Evolutionary conservation across 2,797 vertebrate species (phyloP).

Genomic region (Sternarchorhynchus goeldii): DNA sequence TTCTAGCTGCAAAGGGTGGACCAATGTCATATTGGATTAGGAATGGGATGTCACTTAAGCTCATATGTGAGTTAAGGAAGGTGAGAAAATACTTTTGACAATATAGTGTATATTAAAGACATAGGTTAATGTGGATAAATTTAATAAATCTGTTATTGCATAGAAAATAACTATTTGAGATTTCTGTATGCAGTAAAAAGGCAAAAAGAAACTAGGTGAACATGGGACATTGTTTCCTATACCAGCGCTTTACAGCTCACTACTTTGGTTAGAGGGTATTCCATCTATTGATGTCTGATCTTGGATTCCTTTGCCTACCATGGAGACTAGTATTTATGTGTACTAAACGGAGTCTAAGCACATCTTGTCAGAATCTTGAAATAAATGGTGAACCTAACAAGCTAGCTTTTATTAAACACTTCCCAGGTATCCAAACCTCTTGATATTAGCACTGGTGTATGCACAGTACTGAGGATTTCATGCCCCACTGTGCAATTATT

Average conservation of each 20-base stretch:
- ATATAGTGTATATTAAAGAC: no score
- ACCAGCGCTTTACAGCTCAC: neutral
- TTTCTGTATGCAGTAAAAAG: neutral
- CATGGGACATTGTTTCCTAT: neutral
- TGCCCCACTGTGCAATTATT: neutral
- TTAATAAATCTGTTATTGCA: neutral
- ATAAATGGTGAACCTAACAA: conserved; percentile 16
- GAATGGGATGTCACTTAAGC: no score
- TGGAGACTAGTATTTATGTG: neutral
- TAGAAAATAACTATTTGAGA: neutral
- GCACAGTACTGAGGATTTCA: neutral
- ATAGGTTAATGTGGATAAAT: neutral
- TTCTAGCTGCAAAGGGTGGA: no score
- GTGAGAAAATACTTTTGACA: no score
- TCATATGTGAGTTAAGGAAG: no score
- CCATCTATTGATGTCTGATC: conserved; percentile 14
- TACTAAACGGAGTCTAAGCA: conserved; percentile 12
- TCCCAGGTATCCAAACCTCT: conserved; percentile 18
- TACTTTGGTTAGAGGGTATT: conserved; percentile 1
- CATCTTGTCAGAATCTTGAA: conserved; percentile 23
- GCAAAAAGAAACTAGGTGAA: neutral
- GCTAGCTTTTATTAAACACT: conserved; percentile 23
- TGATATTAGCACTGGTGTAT: neutral
- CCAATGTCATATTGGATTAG: no score
- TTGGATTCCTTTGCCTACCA: neutral